Conservation (phyloP, 2,888 invertebrate genomes). For the Thereva unica region DNA sequence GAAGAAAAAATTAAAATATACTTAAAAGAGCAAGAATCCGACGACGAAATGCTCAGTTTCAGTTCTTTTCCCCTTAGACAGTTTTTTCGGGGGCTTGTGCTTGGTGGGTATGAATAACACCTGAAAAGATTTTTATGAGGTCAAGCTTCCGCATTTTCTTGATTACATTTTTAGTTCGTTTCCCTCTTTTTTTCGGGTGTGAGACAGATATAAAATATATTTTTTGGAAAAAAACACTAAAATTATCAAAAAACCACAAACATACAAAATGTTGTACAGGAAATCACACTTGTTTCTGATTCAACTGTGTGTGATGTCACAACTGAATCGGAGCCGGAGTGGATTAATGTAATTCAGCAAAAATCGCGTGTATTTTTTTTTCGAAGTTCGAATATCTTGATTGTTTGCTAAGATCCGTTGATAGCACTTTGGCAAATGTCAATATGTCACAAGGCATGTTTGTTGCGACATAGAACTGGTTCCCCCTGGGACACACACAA, state of each 20-base stretch:
- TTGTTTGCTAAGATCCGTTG: conserved; percentile 24
- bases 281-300: conserved; percentile 16
- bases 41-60: no score
- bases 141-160: conserved; percentile 31
- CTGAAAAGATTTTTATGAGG: conserved; percentile 33
- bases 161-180: conserved; percentile 13
- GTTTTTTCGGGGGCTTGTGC: no score
- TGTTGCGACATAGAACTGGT: conserved; percentile 32
- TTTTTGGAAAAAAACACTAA: no score
- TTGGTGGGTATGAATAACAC: not conserved
- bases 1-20: no score
- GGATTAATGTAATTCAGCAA: not conserved
- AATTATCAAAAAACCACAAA: conserved; percentile 10
- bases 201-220: not conserved
- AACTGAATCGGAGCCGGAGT: conserved; percentile 3
- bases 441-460: conserved; percentile 14
- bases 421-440: conserved; percentile 25
- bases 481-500: conserved; percentile 20
- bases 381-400: conserved; percentile 17
- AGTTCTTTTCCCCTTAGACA: no score
- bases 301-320: conserved; percentile 27
- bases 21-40: no score
- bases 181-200: not conserved
- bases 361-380: conserved; percentile 4
- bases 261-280: conserved; percentile 3